A percentile compares a stretch with the other conserved stretches of the same genome.
These are phyloP conservation scores for Orthonychiurus folsomi DNA, from an alignment of 2,888 invertebrate genomes.

Conservation along the genomic window DNA sequence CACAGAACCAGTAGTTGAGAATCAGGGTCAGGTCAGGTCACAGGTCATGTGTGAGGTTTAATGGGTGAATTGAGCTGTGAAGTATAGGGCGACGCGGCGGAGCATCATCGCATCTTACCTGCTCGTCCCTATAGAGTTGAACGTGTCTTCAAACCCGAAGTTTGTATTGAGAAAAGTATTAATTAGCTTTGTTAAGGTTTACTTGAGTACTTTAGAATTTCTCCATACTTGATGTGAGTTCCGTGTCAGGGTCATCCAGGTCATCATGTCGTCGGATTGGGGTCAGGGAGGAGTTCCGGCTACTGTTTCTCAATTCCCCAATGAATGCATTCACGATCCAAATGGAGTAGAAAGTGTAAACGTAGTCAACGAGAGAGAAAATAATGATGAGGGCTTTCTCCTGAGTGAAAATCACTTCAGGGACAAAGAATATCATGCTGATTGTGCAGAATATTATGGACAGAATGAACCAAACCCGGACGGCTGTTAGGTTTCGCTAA, in stretches of 20 bases:
- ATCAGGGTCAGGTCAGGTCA: too few relatives aligned
- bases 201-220: too few relatives aligned
- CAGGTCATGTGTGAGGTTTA: too few relatives aligned
- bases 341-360: slow-evolving; percentile 6
- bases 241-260: neutral
- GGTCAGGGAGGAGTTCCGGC: neutral
- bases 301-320: neutral
- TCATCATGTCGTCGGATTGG: neutral
- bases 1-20: too few relatives aligned
- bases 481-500: neutral
- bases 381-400: slow-evolving; percentile 8
- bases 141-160: too few relatives aligned
- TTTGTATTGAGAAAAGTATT: too few relatives aligned
- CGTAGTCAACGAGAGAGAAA: slow-evolving; percentile 6
- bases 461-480: slow-evolving; percentile 7
- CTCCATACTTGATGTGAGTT: slow-evolving; percentile 1
- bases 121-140: too few relatives aligned
- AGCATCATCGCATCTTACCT: too few relatives aligned
- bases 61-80: too few relatives aligned
- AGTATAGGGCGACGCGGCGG: too few relatives aligned
- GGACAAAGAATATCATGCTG: slow-evolving; percentile 2
- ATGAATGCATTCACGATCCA: slow-evolving; percentile 5
- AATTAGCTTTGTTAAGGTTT: too few relatives aligned
- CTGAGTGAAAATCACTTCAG: slow-evolving; percentile 13
- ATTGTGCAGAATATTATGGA: neutral